These are phyloP conservation scores for Polia nebulosa DNA, from an alignment of 2,888 invertebrate genomes.

Conservation along the genomic window DNA sequence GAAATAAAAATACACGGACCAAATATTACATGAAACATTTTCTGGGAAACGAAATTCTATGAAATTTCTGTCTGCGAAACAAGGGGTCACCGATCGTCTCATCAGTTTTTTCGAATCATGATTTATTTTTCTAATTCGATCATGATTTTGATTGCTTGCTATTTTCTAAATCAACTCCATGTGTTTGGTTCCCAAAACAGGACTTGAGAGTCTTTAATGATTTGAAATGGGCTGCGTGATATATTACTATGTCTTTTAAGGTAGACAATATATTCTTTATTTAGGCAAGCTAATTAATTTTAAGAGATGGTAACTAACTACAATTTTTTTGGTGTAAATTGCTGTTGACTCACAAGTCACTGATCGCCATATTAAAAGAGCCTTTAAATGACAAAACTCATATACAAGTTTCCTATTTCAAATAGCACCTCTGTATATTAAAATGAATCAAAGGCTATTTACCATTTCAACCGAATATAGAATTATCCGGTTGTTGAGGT, in stretches of 20 bases:
- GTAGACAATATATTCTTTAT: constrained; percentile 46
- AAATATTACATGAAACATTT: too few relatives aligned
- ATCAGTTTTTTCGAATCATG: background rate
- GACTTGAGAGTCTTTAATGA: constrained; percentile 37
- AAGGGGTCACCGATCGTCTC: too few relatives aligned
- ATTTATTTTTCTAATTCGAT: constrained; percentile 6
- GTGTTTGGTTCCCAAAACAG: constrained; percentile 34
- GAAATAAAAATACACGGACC: too few relatives aligned
- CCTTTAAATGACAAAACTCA: constrained; percentile 69
- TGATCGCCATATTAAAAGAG: constrained; percentile 60
- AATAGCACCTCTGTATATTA: constrained; percentile 78
- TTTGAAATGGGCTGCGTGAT: constrained; percentile 41
- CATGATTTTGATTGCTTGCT: constrained; percentile 24
- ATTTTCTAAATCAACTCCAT: constrained; percentile 34
- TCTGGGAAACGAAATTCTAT: too few relatives aligned
- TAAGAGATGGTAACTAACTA: constrained; percentile 37
- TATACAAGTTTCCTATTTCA: constrained; percentile 86
- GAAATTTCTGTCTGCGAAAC: too few relatives aligned
- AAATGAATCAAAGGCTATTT: constrained; percentile 82
- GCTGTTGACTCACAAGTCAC: constrained; percentile 68
- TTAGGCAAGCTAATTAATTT: constrained; percentile 55
- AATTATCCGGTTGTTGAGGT: constrained; percentile 73
- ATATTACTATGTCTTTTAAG: constrained; percentile 58
- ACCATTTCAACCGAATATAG: constrained; percentile 74
- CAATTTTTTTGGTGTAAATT: constrained; percentile 50